These are phyloP conservation scores for Cisticola juncidis DNA, from an alignment of 2,113 vertebrate species.

Conservation along the genomic window DNA sequence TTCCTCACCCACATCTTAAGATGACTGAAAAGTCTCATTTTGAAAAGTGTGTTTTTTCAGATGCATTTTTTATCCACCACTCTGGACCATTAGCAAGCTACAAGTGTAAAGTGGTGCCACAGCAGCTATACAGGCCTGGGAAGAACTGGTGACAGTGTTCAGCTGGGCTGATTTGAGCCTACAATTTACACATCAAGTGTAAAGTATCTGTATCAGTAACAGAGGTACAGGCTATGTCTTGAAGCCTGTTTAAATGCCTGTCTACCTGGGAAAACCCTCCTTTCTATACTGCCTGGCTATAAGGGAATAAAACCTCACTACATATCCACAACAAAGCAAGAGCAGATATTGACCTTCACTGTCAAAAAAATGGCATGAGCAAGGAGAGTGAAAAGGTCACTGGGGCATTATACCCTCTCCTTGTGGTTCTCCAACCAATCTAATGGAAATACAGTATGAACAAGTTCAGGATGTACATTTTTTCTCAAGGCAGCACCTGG, in stretches of 20 bases:
- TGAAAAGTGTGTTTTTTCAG: not conserved
- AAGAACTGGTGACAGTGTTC: not conserved
- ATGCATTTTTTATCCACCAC: not conserved
- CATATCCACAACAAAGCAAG: not conserved
- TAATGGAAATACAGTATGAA: not conserved
- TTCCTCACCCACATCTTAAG: not conserved
- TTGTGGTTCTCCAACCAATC: not conserved
- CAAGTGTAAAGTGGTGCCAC: not conserved
- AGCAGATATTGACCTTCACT: not conserved
- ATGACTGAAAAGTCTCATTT: not conserved
- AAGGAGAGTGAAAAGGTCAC: not conserved
- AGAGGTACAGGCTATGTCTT: not conserved
- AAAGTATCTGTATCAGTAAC: not conserved
- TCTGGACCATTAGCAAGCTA: not conserved
- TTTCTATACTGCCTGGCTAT: accelerated
- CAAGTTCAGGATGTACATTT: not conserved
- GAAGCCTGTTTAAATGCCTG: not conserved
- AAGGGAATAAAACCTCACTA: not conserved
- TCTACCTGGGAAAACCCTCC: not conserved
- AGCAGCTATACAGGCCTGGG: not conserved
- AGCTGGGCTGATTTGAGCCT: not conserved
- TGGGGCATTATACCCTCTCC: not conserved
- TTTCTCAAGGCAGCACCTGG: not conserved
- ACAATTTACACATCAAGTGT: not conserved
- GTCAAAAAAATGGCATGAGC: not conserved